These are phyloP conservation scores for Thereuonema tuberculata DNA, from an alignment of 1,140 invertebrate species.

Conservation along the genomic window DNA sequence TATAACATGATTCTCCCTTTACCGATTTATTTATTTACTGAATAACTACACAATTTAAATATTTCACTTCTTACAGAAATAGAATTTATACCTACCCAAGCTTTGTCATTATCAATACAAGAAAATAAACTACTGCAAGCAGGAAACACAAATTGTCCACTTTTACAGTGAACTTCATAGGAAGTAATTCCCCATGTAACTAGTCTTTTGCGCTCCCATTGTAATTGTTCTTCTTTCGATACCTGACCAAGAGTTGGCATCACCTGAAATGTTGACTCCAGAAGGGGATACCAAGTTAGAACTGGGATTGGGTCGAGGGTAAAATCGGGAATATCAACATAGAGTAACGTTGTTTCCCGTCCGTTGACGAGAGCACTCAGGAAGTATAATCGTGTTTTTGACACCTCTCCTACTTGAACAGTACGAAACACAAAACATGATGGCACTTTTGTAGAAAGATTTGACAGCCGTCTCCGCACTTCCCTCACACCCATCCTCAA, in stretches of 20 bases:
- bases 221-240: conserved; percentile 68
- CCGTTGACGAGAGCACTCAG: conserved; percentile 65
- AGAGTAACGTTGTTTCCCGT: conserved; percentile 76
- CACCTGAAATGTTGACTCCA: conserved; percentile 56
- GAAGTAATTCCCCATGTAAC: conserved; percentile 86
- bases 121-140: conserved; percentile 70
- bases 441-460: conserved; percentile 55
- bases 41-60: no score
- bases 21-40: no score
- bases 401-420: conserved; percentile 23
- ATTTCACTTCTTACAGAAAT: no score
- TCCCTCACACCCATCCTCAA: conserved; percentile 64
- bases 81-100: conserved; percentile 33
- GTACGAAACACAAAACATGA: conserved; percentile 59
- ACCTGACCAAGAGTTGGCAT: conserved; percentile 40
- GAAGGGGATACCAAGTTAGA: conserved; percentile 52
- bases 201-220: conserved; percentile 77
- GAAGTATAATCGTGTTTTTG: conserved; percentile 72
- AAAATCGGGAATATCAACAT: conserved; percentile 54
- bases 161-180: conserved; percentile 67
- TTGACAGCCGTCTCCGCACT: conserved; percentile 57
- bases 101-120: conserved; percentile 53
- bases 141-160: conserved; percentile 77
- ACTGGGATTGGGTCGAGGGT: not conserved
- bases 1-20: no score